Percentiles rank a stretch among this genome's conserved stretches.
Conservation (phyloP, 2,797 vertebrate species). For the Salmo trutta region DNA sequence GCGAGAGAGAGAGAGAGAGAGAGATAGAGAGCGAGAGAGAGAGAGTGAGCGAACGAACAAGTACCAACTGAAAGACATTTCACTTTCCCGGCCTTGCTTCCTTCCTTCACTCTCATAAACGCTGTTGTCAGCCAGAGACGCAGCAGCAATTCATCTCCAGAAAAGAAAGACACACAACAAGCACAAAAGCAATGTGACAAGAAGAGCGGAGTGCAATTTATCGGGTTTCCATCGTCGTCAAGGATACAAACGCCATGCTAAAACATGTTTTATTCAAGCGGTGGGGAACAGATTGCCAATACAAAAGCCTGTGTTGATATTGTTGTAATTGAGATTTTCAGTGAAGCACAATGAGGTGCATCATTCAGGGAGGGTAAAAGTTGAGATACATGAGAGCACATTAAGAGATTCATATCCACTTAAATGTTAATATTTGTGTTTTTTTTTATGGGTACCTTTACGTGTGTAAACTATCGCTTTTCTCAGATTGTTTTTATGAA, state of each 20-base stretch:
- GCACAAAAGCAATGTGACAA: conserved; percentile 75
- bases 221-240: conserved; percentile 60
- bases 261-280: conserved; percentile 59
- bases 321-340: conserved; percentile 66
- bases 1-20: too few species aligned
- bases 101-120: conserved; percentile 65
- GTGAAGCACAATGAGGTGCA: conserved; percentile 41
- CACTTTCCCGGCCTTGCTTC: conserved; percentile 32
- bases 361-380: conserved; percentile 33
- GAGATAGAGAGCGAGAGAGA: neutral
- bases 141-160: conserved; percentile 74
- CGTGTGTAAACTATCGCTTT: too few species aligned
- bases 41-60: conserved; percentile 11
- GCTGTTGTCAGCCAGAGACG: conserved; percentile 66
- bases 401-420: neutral
- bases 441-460: too few species aligned
- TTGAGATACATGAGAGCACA: conserved; percentile 8
- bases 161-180: conserved; percentile 48
- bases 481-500: too few species aligned
- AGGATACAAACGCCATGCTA: conserved; percentile 63
- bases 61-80: conserved; percentile 57
- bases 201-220: conserved; percentile 61
- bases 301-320: conserved; percentile 41
- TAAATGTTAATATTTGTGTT: too few species aligned
- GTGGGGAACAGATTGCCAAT: conserved; percentile 47